These are phyloP conservation scores for Mus spretus DNA, from an alignment of 2,797 vertebrate species.

Conservation along the genomic window DNA sequence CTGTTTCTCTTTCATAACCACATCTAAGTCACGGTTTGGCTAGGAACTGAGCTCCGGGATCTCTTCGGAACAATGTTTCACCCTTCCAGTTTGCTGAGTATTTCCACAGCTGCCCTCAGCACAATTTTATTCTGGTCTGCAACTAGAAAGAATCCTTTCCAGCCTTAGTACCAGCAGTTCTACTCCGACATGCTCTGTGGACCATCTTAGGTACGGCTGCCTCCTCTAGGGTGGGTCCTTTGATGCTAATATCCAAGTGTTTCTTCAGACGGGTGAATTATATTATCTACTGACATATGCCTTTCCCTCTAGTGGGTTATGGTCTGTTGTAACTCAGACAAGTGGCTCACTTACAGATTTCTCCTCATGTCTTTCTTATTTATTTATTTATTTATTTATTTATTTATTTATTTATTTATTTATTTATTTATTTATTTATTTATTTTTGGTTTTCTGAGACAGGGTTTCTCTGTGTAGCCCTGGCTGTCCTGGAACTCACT, in stretches of 20 bases:
- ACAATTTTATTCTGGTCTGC: background rate
- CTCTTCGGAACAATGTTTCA: background rate
- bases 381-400: too few relatives aligned
- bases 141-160: background rate
- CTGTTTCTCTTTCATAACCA: background rate
- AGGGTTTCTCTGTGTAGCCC: too few relatives aligned
- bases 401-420: too few relatives aligned
- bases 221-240: background rate
- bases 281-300: constrained; percentile 16
- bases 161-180: background rate
- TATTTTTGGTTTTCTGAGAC: too few relatives aligned
- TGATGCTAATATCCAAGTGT: constrained; percentile 18
- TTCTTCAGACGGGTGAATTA: background rate
- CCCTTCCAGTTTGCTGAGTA: background rate
- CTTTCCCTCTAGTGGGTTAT: constrained; percentile 9
- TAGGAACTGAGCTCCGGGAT: background rate
- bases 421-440: too few relatives aligned
- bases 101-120: background rate
- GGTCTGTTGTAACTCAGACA: background rate
- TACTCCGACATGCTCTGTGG: background rate
- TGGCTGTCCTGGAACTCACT: too few relatives aligned
- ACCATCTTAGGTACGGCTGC: background rate
- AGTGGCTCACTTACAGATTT: background rate
- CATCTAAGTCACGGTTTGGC: background rate
- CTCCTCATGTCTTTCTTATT: background rate